phyloP scores from a whole-genome alignment of 2,113 vertebrate species.

The Odocoileus virginianus region DNA sequence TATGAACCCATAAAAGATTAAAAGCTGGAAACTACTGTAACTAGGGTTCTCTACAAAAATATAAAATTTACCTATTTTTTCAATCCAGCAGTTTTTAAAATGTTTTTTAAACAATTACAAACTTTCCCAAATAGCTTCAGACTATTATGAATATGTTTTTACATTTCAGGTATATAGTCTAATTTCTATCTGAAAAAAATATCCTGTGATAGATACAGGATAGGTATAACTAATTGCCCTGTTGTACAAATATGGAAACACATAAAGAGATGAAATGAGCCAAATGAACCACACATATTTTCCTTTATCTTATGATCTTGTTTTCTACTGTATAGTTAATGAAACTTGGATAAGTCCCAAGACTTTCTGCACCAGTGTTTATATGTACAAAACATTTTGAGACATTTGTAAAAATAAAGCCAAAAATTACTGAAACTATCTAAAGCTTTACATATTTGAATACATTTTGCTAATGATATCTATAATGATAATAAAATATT shows the following conservation, averaged over 20 bases:
- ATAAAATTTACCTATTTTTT: background rate
- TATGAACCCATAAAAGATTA: background rate
- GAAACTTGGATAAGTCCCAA: background rate
- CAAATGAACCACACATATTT: background rate
- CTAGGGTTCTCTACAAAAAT: background rate
- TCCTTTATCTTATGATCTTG: background rate
- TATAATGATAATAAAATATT: background rate
- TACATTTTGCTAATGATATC: background rate
- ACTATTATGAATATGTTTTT: background rate
- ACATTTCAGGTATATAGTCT: background rate
- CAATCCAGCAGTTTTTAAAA: background rate
- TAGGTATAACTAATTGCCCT: background rate
- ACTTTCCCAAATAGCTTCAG: background rate
- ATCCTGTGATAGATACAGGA: background rate
- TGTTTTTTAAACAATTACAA: background rate
- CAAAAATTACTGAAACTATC: background rate
- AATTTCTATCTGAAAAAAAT: background rate
- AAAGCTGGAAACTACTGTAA: background rate
- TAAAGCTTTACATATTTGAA: background rate
- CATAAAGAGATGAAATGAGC: background rate
- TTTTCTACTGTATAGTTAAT: background rate
- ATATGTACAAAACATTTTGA: background rate
- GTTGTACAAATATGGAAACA: background rate
- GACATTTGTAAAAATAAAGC: background rate
- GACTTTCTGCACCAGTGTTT: background rate